phyloP scores from a whole-genome alignment of 2,888 invertebrate species.

The Drosophila maculinotata region DNA sequence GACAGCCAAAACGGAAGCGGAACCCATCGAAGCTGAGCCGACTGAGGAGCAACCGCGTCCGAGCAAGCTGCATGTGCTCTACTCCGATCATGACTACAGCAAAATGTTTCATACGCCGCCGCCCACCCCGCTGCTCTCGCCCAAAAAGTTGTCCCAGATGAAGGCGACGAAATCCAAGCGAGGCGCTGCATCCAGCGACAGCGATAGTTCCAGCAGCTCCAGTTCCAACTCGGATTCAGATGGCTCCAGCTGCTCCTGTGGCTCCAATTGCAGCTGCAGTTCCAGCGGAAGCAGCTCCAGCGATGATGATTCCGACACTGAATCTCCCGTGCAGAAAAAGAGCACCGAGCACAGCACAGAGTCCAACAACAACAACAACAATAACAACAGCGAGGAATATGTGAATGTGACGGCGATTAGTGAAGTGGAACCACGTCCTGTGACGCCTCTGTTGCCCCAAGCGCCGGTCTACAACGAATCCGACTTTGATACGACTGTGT shows the following conservation, averaged over 20 bases:
- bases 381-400: slow-evolving; percentile 44
- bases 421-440: slow-evolving; percentile 47
- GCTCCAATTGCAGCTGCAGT: slow-evolving; percentile 93
- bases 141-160: slow-evolving; percentile 35
- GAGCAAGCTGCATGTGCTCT: slow-evolving; percentile 87
- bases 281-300: slow-evolving; percentile 87
- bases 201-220: slow-evolving; percentile 88
- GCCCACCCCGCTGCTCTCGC: slow-evolving; percentile 28
- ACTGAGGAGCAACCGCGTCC: slow-evolving; percentile 56
- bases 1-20: slow-evolving; percentile 12
- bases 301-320: slow-evolving; percentile 88
- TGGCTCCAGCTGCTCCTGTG: slow-evolving; percentile 93
- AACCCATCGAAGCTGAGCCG: slow-evolving; percentile 43
- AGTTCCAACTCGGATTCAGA: slow-evolving; percentile 91
- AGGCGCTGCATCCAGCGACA: slow-evolving; percentile 82
- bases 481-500: slow-evolving; percentile 93
- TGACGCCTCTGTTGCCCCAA: slow-evolving; percentile 51
- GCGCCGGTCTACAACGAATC: slow-evolving; percentile 91
- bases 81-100: slow-evolving; percentile 92
- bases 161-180: slow-evolving; percentile 23
- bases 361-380: background rate
- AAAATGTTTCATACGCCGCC: slow-evolving; percentile 84
- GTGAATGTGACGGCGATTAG: slow-evolving; percentile 83
- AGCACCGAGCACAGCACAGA: slow-evolving; percentile 40
- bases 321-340: slow-evolving; percentile 85